Percentiles rank a stretch among this genome's conserved stretches.
Conservation (phyloP, 1,140 invertebrate species). For the Diploscapter pachys region DNA sequence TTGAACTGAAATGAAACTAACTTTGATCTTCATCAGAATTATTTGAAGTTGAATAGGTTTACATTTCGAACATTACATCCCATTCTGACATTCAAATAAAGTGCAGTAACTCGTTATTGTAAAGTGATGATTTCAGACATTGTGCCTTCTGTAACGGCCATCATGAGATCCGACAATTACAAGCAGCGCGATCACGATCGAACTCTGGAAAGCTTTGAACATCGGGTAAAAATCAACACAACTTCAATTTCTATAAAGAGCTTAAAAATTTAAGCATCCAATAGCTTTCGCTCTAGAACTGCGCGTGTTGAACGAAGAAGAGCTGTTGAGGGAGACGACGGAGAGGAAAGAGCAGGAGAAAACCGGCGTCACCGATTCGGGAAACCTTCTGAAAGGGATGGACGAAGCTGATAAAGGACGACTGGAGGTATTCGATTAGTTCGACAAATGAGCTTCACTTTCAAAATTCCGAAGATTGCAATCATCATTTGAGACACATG, state of each 20-base stretch:
- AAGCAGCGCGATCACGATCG: slow-evolving; percentile 1
- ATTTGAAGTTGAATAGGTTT: not conserved
- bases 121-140: not conserved
- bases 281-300: slow-evolving; percentile 13
- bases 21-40: not conserved
- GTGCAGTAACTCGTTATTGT: too few relatives aligned
- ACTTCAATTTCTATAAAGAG: not conserved
- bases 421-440: not conserved
- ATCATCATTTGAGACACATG: too few relatives aligned
- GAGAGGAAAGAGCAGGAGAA: slow-evolving; percentile 13
- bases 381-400: too few relatives aligned
- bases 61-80: too few relatives aligned
- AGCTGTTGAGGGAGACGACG: not conserved
- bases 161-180: slow-evolving; percentile 9
- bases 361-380: not conserved
- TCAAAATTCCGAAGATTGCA: not conserved
- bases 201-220: slow-evolving; percentile 13
- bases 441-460: not conserved
- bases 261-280: not conserved
- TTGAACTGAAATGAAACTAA: not conserved
- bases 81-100: too few relatives aligned
- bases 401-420: slow-evolving; percentile 18
- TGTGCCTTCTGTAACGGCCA: slow-evolving; percentile 5
- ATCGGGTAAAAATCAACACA: not conserved
- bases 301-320: not conserved